Base-by-base conservation (phyloP, 2,113 vertebrate species). In the Cnemophilus loriae region DNA sequence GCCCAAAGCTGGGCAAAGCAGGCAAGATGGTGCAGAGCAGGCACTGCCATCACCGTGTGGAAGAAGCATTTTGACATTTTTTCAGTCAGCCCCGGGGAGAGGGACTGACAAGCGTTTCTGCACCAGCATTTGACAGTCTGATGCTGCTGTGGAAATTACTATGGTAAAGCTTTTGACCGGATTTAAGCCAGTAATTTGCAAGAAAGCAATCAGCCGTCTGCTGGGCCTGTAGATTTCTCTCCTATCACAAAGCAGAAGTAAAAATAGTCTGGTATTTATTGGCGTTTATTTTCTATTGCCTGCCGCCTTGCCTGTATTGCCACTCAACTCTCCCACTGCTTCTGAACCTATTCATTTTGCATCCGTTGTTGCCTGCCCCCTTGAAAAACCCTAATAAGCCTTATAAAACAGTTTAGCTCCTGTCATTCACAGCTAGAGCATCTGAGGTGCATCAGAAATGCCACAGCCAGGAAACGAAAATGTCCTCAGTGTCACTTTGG, bases 71-170 rank as follows among this genome's bases (percentile, higher is more conserved):
- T 63, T 89, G n/a, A 50, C 33, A 63, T 23, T 13, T 67, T 42
- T 67, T 18, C 42, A n/a, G 50, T 27, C 33, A 77, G 47, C 18
- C 26, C 9, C 4, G 3, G 13, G 11, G 11, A 82, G 26, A 68
- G 14, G 26, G 35, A 22, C 19, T 24, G 23, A 46, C 59, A 33
- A 55, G 5, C 0, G 1, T 50, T 94, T 93, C 56, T 75, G 24
- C n/a, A 63, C 5, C 46, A 77, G 26, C n/a, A 28, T 64, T 71
- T 75, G 26, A 57, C 28, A 64, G 33, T 32, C 6, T 56, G 32
- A 18, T n/a, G 23, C 71, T 68, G 60, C 73, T 75, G 44, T 90
- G 85, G 76, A 93, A 95, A 90, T 90, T 78, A 71, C n/a, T 60
- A 13, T 30, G 47, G n/a, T 77, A 90, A 91, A 80, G 35, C 10